Percentiles rank a stretch among this genome's conserved stretches.
These are phyloP conservation scores for Sakesphorus luctuosus DNA, from an alignment of 2,113 vertebrate genomes.

Conservation along the genomic window DNA sequence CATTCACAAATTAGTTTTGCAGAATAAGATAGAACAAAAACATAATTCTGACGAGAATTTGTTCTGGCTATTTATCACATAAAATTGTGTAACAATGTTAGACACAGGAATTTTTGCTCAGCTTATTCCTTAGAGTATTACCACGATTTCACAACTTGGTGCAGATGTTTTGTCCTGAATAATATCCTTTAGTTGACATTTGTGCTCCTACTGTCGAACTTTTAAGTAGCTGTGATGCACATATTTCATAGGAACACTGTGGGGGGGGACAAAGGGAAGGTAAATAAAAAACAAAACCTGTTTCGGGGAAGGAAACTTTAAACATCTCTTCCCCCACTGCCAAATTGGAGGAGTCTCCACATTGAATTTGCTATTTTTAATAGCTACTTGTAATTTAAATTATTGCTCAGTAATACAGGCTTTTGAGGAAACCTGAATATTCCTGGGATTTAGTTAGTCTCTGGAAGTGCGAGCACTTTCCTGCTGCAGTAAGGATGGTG, in stretches of 20 bases:
- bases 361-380: conserved; percentile 5
- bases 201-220: not conserved
- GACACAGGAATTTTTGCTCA: conserved; percentile 54
- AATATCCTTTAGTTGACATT: conserved; percentile 36
- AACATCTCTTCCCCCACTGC: not conserved
- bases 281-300: conserved; percentile 8
- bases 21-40: conserved; percentile 70
- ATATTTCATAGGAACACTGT: not conserved
- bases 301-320: not conserved
- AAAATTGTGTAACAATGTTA: conserved; percentile 55
- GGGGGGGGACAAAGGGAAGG: not conserved
- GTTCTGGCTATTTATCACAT: conserved; percentile 68
- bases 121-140: conserved; percentile 32
- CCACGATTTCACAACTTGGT: conserved; percentile 47
- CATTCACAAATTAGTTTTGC: conserved; percentile 71
- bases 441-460: conserved; percentile 26
- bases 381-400: conserved; percentile 41
- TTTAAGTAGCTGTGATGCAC: conserved; percentile 23
- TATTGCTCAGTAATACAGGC: conserved; percentile 21
- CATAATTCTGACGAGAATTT: conserved; percentile 69
- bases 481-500: not conserved
- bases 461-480: not conserved
- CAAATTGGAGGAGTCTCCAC: not conserved
- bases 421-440: conserved; percentile 34
- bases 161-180: conserved; percentile 29